Conservation (phyloP, 1,140 invertebrate species). For the Dendrolimus kikuchii region DNA sequence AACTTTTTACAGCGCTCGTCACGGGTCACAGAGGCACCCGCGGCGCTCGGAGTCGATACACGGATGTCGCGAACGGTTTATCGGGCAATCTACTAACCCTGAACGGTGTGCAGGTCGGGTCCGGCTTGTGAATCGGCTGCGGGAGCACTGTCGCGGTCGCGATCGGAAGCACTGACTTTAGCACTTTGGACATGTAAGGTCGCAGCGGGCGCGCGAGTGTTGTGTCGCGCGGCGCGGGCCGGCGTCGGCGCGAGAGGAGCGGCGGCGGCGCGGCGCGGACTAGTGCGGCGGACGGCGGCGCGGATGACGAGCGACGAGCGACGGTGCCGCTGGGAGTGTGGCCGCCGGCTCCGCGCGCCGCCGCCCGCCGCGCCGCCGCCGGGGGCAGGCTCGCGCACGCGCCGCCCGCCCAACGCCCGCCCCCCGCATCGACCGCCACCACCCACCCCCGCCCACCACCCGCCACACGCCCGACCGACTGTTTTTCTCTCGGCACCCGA, state of each 20-base stretch:
- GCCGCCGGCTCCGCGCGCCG: constrained; percentile 24
- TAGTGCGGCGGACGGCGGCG: constrained; percentile 34
- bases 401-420: constrained; percentile 40
- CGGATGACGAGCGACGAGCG: constrained; percentile 40
- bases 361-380: constrained; percentile 12
- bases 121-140: constrained; percentile 57
- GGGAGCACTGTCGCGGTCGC: constrained; percentile 62
- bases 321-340: constrained; percentile 63
- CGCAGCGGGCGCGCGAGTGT: constrained; percentile 51
- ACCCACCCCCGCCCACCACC: constrained; percentile 44
- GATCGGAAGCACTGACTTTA: constrained; percentile 68
- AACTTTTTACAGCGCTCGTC: constrained; percentile 55
- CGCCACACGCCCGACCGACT: constrained; percentile 50
- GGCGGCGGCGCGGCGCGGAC: constrained; percentile 50
- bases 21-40: constrained; percentile 41
- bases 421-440: constrained; percentile 35
- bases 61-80: constrained; percentile 26
- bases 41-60: constrained; percentile 22
- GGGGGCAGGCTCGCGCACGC: constrained; percentile 32
- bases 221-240: constrained; percentile 55
- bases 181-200: constrained; percentile 70
- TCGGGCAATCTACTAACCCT: constrained; percentile 50
- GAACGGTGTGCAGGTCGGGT: constrained; percentile 60
- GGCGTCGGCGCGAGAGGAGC: constrained; percentile 53
- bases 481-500: constrained; percentile 66